phyloP scores from a whole-genome alignment of 2,113 vertebrate species.

The Gymnocephalus cernua region DNA sequence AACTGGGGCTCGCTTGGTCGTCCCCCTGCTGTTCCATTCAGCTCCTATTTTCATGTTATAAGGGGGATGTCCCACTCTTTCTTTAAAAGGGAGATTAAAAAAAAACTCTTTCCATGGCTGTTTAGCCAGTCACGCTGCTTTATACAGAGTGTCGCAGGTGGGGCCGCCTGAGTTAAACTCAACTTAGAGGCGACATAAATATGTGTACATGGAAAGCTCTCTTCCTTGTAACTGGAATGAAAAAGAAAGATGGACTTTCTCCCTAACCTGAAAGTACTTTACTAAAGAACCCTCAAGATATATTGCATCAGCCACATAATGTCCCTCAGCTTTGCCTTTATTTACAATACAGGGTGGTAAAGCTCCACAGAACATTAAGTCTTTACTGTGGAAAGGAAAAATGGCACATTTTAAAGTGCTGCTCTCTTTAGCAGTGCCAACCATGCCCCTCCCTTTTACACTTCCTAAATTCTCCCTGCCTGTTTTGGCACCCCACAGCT shows the following conservation, averaged over 20 bases:
- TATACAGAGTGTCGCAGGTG: slow-evolving; percentile 49
- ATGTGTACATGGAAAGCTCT: slow-evolving; percentile 36
- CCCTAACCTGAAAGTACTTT: slow-evolving; percentile 25
- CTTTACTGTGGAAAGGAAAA: slow-evolving; percentile 21
- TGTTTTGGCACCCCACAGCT: slow-evolving; percentile 59
- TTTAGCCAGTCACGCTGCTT: too few species aligned
- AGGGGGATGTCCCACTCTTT: slow-evolving; percentile 43
- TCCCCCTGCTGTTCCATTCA: slow-evolving; percentile 78
- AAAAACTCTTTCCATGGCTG: slow-evolving; percentile 70
- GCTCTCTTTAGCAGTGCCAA: slow-evolving; percentile 1
- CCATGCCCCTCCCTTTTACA: slow-evolving; percentile 39
- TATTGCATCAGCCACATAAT: neutral
- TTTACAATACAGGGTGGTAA: neutral
- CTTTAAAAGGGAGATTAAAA: slow-evolving; percentile 71
- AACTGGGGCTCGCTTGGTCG: slow-evolving; percentile 18
- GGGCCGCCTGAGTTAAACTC: slow-evolving; percentile 43
- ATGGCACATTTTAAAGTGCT: slow-evolving; percentile 16
- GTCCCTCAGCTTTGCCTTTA: neutral
- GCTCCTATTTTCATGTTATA: slow-evolving; percentile 46
- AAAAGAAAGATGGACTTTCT: slow-evolving; percentile 24
- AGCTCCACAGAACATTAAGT: neutral
- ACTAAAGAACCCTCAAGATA: slow-evolving; percentile 14
- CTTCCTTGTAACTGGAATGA: slow-evolving; percentile 22
- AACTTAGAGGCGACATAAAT: slow-evolving; percentile 48
- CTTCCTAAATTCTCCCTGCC: slow-evolving; percentile 27